Evolutionary conservation across 2,888 invertebrate genomes (phyloP).

Genomic region (Zele albiditarsus): DNA sequence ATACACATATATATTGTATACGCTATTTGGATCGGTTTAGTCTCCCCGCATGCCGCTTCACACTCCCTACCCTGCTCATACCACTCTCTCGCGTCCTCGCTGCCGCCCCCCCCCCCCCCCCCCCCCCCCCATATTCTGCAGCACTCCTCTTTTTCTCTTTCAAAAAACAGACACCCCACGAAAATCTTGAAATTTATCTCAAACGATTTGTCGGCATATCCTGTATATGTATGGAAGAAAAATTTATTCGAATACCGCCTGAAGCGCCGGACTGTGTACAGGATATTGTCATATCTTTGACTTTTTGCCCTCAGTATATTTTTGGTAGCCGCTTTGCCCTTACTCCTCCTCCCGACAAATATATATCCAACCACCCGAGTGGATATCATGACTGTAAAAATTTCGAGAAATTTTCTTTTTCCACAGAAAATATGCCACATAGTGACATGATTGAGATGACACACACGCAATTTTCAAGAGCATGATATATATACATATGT

Average conservation of each 20-base stretch:
- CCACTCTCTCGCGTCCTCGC: neutral
- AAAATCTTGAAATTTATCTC: slow-evolving; percentile 68
- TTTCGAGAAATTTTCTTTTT: neutral
- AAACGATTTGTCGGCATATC: slow-evolving; percentile 61
- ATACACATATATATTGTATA: slow-evolving; percentile 27
- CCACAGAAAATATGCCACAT: neutral
- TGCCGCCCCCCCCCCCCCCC: slow-evolving; percentile 8
- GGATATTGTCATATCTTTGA: slow-evolving; percentile 37
- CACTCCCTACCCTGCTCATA: slow-evolving; percentile 2
- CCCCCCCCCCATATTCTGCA: slow-evolving; percentile 16
- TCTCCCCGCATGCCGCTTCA: neutral
- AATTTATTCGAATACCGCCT: slow-evolving; percentile 40
- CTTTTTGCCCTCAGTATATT: slow-evolving; percentile 47
- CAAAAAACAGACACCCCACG: slow-evolving; percentile 38
- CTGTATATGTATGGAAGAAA: slow-evolving; percentile 2
- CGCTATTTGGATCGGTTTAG: slow-evolving; percentile 43
- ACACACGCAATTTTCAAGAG: neutral
- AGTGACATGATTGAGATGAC: no score
- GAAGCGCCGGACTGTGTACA: slow-evolving; percentile 41
- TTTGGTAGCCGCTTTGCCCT: slow-evolving; percentile 37
- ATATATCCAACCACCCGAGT: neutral
- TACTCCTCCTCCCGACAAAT: neutral
- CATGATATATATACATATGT: neutral
- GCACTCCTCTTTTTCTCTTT: slow-evolving; percentile 22
- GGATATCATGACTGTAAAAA: neutral